phyloP scores from a whole-genome alignment of 2,888 invertebrate species.

The Folsomia candida region DNA sequence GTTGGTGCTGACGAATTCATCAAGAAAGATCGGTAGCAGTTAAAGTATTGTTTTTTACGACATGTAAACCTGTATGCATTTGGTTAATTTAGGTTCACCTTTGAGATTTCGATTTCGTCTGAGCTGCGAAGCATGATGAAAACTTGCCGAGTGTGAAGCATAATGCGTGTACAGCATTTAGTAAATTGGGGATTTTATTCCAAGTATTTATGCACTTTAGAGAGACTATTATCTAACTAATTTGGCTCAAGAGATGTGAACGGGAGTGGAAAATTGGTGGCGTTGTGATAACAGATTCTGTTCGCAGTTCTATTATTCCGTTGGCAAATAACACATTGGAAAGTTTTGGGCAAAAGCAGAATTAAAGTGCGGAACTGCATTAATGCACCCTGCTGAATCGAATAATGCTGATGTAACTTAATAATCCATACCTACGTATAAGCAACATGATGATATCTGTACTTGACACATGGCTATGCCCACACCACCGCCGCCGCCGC shows the following conservation, averaged over 20 bases:
- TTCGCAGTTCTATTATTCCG: background rate
- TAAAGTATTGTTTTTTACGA: background rate
- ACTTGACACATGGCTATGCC: no score
- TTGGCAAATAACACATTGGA: conserved; percentile 29
- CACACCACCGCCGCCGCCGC: no score
- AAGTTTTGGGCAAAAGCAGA: conserved; percentile 21
- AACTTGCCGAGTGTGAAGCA: background rate
- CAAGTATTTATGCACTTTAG: background rate
- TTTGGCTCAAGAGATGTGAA: conserved; percentile 13
- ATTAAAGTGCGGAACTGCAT: conserved; percentile 25
- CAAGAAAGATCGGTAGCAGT: background rate
- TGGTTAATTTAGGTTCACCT: background rate
- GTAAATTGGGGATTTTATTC: background rate
- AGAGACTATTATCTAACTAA: background rate
- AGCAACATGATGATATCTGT: background rate
- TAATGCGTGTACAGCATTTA: background rate
- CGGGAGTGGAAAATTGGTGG: conserved; percentile 37
- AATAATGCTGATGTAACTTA: conserved; percentile 18
- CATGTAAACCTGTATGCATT: background rate
- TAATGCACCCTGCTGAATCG: conserved; percentile 22
- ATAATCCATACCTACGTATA: no score
- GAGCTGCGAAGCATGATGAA: background rate
- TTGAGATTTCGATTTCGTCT: background rate
- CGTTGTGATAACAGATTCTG: conserved; percentile 14
- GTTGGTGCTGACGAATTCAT: background rate